phyloP scores from a whole-genome alignment of 2,113 vertebrate genomes.

The Agapornis roseicollis region DNA sequence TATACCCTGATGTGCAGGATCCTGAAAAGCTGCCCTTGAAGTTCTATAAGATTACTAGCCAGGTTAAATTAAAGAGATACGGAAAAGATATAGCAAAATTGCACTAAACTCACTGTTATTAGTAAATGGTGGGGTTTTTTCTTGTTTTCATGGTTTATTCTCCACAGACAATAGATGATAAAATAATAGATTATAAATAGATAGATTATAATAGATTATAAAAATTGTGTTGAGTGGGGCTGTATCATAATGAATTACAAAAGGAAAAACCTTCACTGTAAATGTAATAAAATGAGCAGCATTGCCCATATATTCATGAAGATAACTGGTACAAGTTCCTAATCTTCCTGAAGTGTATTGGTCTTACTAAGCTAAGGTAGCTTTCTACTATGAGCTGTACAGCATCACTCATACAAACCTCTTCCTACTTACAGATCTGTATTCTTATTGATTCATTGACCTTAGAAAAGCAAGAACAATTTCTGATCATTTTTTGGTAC shows the following conservation, averaged over 20 bases:
- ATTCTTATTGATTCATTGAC: constrained; percentile 35
- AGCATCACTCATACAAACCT: neutral
- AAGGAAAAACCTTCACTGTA: neutral
- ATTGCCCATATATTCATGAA: neutral
- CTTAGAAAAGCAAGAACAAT: constrained; percentile 25
- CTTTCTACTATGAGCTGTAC: constrained; percentile 8
- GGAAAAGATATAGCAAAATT: neutral
- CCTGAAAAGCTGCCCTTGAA: neutral
- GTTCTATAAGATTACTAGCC: neutral
- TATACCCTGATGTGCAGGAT: neutral
- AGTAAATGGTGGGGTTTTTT: neutral
- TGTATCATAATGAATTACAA: neutral
- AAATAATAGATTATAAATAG: too few species aligned
- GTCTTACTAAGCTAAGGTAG: neutral
- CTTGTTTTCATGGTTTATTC: neutral
- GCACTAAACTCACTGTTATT: neutral
- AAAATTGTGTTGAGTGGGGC: neutral
- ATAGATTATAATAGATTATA: too few species aligned
- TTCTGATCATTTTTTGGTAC: constrained; percentile 8
- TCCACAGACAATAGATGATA: neutral
- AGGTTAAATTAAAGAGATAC: neutral
- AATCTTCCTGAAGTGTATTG: neutral
- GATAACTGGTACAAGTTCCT: neutral
- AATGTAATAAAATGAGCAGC: neutral
- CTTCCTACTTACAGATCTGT: neutral